Conservation (phyloP, 1,140 invertebrate genomes). For the Gyrodactylus bullatarudis region DNA sequence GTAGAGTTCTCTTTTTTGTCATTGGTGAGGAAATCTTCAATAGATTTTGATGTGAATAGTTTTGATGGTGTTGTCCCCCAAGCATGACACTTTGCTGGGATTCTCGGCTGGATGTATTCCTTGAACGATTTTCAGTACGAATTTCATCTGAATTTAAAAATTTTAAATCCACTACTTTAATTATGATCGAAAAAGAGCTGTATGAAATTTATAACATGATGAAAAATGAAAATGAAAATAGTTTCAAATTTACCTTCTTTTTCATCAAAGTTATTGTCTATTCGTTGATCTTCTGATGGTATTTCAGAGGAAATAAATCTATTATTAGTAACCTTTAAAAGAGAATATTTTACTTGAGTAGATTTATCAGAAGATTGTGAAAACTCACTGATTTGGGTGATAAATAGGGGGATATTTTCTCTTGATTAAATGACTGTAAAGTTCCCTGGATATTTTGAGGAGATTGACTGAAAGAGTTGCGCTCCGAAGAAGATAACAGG, state of each 20-base stretch:
- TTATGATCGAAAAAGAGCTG: too few species aligned
- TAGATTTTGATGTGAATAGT: neutral
- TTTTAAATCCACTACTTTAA: too few species aligned
- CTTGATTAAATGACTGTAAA: neutral
- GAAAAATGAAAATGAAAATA: too few species aligned
- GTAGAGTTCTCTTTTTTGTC: neutral
- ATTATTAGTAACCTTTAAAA: too few species aligned
- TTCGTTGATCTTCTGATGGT: too few species aligned
- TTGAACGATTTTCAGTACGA: neutral
- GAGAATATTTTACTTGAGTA: too few species aligned
- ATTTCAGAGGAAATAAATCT: too few species aligned
- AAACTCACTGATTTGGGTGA: neutral
- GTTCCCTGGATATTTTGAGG: too few species aligned
- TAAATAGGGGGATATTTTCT: neutral
- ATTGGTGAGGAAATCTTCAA: neutral
- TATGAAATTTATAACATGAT: too few species aligned
- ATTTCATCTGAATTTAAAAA: neutral
- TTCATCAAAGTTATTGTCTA: neutral
- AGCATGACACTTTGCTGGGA: neutral
- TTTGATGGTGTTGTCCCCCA: neutral
- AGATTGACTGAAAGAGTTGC: neutral
- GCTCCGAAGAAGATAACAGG: neutral
- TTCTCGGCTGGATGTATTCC: neutral
- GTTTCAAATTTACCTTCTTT: neutral
- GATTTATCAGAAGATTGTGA: too few species aligned